Evolutionary conservation across 92 coral and sea anemone species (phyloP).

Genomic region (Parazoanthus darwini): DNA sequence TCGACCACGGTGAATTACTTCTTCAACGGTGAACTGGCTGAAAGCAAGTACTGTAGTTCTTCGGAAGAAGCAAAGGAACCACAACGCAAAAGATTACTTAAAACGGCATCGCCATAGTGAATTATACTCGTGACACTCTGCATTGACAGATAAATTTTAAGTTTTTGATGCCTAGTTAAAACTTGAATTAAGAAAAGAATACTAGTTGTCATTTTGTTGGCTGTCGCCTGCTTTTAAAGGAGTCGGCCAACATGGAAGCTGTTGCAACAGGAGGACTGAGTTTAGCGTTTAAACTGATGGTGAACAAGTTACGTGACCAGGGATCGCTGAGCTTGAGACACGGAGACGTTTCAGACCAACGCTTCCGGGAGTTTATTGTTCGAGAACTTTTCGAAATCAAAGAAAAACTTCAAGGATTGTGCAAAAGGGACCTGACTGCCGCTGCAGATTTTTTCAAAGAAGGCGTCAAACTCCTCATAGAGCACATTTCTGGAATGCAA

Average conservation of each 20-base stretch:
- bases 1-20: background rate
- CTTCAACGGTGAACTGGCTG: background rate
- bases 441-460: conserved; percentile 67
- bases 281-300: conserved; percentile 60
- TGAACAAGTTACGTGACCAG: conserved; percentile 60
- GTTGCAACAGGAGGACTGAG: conserved; percentile 57
- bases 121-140: too few species aligned
- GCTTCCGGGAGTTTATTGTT: conserved; percentile 65
- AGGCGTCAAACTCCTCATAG: conserved; percentile 59
- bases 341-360: conserved; percentile 65
- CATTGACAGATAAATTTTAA: too few species aligned
- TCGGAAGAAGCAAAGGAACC: too few species aligned
- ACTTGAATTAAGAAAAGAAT: background rate
- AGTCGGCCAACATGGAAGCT: conserved; percentile 48
- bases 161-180: too few species aligned
- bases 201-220: background rate
- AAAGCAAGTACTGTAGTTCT: background rate
- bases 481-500: conserved; percentile 55
- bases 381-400: conserved; percentile 63
- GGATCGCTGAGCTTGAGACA: conserved; percentile 55
- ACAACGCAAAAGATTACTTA: too few species aligned
- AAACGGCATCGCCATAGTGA: too few species aligned
- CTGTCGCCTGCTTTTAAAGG: background rate
- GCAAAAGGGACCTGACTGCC: conserved; percentile 57
- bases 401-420: conserved; percentile 67